Evolutionary conservation across 2,888 invertebrate species (phyloP).

Genomic region (Acholoe squamosa): DNA sequence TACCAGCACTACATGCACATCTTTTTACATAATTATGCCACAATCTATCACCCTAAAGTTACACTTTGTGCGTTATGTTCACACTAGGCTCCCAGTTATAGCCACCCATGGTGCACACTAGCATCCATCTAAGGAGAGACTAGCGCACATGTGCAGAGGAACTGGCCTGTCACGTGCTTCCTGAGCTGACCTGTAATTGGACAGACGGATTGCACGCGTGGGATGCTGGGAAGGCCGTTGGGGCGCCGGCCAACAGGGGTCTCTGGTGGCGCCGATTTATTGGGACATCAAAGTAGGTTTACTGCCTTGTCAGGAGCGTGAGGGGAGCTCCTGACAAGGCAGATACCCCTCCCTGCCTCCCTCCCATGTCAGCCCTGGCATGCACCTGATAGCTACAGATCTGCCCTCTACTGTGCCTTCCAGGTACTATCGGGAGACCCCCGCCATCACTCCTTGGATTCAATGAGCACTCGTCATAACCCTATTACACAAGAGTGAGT

Average conservation of each 20-base stretch:
- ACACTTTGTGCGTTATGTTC: no score
- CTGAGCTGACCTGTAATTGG: conserved; percentile 54
- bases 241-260: conserved; percentile 2
- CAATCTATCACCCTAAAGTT: neutral
- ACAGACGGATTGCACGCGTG: conserved; percentile 46
- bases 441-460: neutral
- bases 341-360: neutral
- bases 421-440: neutral
- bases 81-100: no score
- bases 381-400: neutral
- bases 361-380: no score
- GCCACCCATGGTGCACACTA: neutral
- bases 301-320: conserved; percentile 11
- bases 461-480: conserved; percentile 10
- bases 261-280: conserved; percentile 37
- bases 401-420: neutral
- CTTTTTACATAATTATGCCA: no score
- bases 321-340: neutral
- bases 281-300: conserved; percentile 23
- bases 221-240: neutral
- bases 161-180: conserved; percentile 48
- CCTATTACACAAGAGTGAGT: no score
- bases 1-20: no score
- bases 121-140: conserved; percentile 29
- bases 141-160: neutral